Evolutionary conservation across 2,797 vertebrate species (phyloP).

Genomic region (Spinibarbus caldwelli): DNA sequence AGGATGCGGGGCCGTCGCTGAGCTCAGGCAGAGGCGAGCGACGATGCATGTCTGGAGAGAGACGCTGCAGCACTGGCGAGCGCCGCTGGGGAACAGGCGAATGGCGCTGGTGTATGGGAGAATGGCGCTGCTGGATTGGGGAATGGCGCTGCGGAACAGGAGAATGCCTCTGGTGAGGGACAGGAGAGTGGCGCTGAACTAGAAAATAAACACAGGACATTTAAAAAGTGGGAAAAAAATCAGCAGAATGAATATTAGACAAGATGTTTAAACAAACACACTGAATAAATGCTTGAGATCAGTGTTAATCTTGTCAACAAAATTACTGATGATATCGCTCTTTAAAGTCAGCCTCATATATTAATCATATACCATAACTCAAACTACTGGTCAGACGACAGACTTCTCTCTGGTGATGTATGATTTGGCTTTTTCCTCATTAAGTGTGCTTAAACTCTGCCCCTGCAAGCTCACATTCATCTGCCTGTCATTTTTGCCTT

Average conservation of each 20-base stretch:
- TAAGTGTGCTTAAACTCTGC: not conserved
- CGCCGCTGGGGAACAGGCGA: constrained; percentile 83
- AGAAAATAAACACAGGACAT: constrained; percentile 39
- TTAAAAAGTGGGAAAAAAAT: not conserved
- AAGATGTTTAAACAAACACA: not conserved
- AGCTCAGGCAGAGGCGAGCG: constrained; percentile 83
- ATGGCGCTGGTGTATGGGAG: constrained; percentile 81
- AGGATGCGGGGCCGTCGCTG: constrained; percentile 80
- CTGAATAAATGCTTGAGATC: not conserved
- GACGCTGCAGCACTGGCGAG: constrained; percentile 83
- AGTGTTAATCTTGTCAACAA: not conserved
- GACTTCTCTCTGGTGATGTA: not conserved
- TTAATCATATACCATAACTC: not conserved
- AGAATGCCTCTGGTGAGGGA: constrained; percentile 85
- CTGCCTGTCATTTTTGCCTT: not conserved
- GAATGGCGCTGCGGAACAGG: constrained; percentile 85
- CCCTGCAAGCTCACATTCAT: not conserved
- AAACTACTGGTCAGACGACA: not conserved
- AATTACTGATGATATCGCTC: not conserved
- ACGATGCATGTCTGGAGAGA: constrained; percentile 85
- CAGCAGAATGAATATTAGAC: not conserved
- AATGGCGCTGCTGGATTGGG: constrained; percentile 81
- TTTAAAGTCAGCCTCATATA: not conserved
- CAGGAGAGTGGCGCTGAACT: constrained; percentile 87
- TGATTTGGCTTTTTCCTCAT: not conserved